Evolutionary conservation across 1,140 invertebrate species (phyloP), one percentile per base, ranked within the genome.

Genomic region (Euborellia annulipes): DNA sequence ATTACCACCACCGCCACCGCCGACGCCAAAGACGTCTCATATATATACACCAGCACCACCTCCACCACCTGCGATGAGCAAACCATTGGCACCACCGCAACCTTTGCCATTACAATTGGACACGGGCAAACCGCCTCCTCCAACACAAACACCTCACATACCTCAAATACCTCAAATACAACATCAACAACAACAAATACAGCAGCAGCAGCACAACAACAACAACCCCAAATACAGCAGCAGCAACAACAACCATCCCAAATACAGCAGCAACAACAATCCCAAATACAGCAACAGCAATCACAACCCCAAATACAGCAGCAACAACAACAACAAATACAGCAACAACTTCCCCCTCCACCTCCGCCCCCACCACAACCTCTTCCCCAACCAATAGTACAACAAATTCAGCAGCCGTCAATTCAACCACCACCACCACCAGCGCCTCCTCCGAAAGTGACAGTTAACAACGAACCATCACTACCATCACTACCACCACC

Each of bases 141-240:
- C 61, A 63, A 45, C 51, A 54, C 44, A 55, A 62, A 51, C 55
- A 34, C 54, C 59, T 43, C 50, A 52, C 13, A 57, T 59, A 42
- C 52, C 52, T 4, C 36, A 60, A 43, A 51, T 55, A 0, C 49
- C 57, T 37, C 27, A 45, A n/a, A 11, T 18, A n/a, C 34, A 20
- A 3, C 43, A 46, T 9, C 44, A 52, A 22, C 49, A 52, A 27
- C 47, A 51, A 19, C 40, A 47, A 19, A 19, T 37, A 22, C 43
- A 56, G 37, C 19, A 55, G 50, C 43, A 47, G 41, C 18, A 32
- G 3, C 20, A 7, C 40, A 47, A 2, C 45, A 39, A 3, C 49
- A 36, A 1, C 41, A 46, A 19, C 36, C 36, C 9, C 50, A 41
- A 7, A n/a, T 19, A 14, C 32, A 14, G 9, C 16, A 23, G 8